Evolutionary conservation across 1,140 invertebrate species (phyloP).

Genomic region (Leptestheria dahalacensis): DNA sequence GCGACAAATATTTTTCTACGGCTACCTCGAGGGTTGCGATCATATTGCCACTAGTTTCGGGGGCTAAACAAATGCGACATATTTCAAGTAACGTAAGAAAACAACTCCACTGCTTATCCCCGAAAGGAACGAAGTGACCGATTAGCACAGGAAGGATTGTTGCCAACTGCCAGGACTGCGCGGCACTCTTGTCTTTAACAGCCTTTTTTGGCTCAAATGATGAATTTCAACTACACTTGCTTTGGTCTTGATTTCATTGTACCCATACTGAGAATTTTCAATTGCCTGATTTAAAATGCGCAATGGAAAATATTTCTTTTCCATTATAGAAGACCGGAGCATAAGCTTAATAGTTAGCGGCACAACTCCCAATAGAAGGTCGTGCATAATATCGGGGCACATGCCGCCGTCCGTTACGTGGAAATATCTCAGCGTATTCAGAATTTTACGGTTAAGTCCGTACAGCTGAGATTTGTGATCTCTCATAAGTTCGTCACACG

Average conservation of each 20-base stretch:
- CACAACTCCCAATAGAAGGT: constrained; percentile 7
- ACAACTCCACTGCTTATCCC: constrained; percentile 1
- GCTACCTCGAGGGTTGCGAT: constrained; percentile 8
- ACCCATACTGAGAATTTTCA: constrained; percentile 10
- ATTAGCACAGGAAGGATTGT: constrained; percentile 8
- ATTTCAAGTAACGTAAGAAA: constrained; percentile 6
- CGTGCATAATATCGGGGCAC: constrained; percentile 11
- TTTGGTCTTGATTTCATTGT: constrained; percentile 10
- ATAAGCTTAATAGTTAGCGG: constrained; percentile 2
- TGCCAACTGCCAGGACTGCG: constrained; percentile 7
- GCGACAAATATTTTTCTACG: constrained; percentile 6
- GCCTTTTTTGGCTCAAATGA: not conserved
- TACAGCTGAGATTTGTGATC: constrained; percentile 7
- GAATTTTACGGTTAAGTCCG: no score
- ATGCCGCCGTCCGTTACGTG: not conserved
- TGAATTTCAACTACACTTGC: constrained; percentile 10
- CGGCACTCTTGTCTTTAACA: constrained; percentile 6
- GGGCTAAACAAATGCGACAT: constrained; percentile 9
- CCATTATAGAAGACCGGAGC: not conserved
- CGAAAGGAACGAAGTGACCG: not conserved
- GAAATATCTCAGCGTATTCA: constrained; percentile 14
- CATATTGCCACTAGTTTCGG: not conserved
- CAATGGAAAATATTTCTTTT: constrained; percentile 8
- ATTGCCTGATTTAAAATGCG: constrained; percentile 4
- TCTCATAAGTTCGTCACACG: not conserved